Conservation (phyloP, 37 sponge, comb jelly and placozoan genomes). For the Eunapius fragilis region DNA sequence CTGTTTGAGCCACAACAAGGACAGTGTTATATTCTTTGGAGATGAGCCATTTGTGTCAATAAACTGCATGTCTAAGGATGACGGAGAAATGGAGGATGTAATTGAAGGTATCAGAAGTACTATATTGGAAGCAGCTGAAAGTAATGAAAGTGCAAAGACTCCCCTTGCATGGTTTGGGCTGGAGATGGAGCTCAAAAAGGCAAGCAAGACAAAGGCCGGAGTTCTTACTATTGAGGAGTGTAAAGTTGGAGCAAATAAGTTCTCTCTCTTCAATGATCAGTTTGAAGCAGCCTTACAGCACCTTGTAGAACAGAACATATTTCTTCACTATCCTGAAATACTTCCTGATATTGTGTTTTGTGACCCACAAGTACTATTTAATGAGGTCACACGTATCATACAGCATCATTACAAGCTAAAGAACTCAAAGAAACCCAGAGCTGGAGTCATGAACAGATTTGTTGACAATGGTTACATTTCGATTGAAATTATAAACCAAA, state of each 20-base stretch:
- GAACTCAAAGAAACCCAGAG: neutral
- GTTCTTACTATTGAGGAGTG: neutral
- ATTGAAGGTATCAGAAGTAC: neutral
- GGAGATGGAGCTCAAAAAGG: neutral
- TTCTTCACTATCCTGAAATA: neutral
- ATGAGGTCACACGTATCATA: neutral
- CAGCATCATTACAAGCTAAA: neutral
- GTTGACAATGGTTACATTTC: neutral
- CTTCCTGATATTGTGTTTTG: neutral
- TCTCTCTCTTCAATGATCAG: neutral
- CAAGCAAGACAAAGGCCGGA: neutral
- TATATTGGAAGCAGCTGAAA: neutral
- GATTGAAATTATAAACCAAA: neutral
- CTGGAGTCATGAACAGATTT: neutral
- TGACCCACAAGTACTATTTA: neutral
- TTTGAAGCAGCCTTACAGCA: neutral
- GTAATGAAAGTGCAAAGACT: neutral
- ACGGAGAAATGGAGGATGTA: neutral
- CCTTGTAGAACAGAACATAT: neutral
- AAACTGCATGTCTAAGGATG: neutral
- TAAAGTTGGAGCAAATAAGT: neutral
- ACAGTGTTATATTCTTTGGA: neutral
- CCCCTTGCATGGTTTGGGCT: neutral
- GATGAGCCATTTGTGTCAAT: neutral
- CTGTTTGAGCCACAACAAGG: neutral